A percentile compares a stretch with the other conserved stretches of the same genome.
phyloP scores from a whole-genome alignment of 2,113 vertebrate species.

The Typhlomys cinereus region DNA sequence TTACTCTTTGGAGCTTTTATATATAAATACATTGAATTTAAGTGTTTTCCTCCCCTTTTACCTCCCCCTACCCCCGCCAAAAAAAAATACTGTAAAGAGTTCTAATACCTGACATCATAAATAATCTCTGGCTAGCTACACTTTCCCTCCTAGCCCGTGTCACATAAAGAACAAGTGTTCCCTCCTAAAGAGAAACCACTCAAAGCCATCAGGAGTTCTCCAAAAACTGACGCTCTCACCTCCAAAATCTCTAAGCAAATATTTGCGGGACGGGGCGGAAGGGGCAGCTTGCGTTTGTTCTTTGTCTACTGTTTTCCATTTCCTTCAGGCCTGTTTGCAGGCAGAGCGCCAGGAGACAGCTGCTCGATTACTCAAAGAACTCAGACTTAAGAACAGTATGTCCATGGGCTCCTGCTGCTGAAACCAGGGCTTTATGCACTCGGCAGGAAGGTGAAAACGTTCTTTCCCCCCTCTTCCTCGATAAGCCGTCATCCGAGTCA shows the following conservation, averaged over 20 bases:
- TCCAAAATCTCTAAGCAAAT: constrained; percentile 46
- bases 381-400: background rate
- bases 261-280: constrained; percentile 10
- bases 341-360: constrained; percentile 20
- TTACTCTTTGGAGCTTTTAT: too few species aligned
- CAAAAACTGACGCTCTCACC: background rate
- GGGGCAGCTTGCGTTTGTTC: constrained; percentile 45
- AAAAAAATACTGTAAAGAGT: background rate
- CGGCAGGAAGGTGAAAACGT: background rate
- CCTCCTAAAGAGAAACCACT: constrained; percentile 37
- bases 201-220: constrained; percentile 19
- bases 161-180: constrained; percentile 26
- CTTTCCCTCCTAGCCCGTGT: background rate
- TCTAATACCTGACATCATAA: background rate
- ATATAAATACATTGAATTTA: too few species aligned
- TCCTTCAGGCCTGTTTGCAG: constrained; percentile 48
- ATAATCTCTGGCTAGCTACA: background rate
- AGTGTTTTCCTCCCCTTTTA: too few species aligned
- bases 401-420: background rate
- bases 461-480: background rate
- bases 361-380: background rate
- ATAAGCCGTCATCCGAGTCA: background rate
- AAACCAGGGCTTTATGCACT: background rate
- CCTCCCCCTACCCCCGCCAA: too few species aligned
- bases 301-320: constrained; percentile 39